These are phyloP conservation scores for Diploscapter pachys DNA, from an alignment of 1,140 invertebrate genomes.

Conservation along the genomic window DNA sequence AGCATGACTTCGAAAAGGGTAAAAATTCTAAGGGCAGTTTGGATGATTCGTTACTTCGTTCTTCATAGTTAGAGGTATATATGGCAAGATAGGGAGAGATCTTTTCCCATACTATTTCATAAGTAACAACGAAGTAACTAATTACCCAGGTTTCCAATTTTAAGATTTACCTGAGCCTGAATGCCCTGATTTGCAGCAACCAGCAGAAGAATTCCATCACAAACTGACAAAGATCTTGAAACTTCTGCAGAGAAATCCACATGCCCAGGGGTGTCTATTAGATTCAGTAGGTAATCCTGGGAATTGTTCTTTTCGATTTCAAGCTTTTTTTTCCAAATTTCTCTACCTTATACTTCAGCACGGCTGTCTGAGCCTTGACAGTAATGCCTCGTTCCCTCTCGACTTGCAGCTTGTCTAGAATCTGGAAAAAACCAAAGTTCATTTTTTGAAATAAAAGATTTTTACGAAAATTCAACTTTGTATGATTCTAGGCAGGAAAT, in stretches of 20 bases:
- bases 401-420: constrained; percentile 81
- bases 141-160: not conserved
- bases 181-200: constrained; percentile 95
- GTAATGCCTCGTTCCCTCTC: constrained; percentile 90
- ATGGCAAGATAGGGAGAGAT: not conserved
- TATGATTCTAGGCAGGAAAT: too few species aligned
- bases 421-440: constrained; percentile 63
- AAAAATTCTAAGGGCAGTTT: not conserved
- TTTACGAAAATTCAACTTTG: not conserved
- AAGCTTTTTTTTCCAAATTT: constrained; percentile 11
- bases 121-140: not conserved
- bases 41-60: not conserved
- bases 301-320: constrained; percentile 50
- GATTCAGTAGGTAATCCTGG: constrained; percentile 78
- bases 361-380: constrained; percentile 93
- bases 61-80: not conserved
- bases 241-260: constrained; percentile 98
- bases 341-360: constrained; percentile 71
- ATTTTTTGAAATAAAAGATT: not conserved
- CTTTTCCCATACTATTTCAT: too few species aligned
- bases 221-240: constrained; percentile 76
- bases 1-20: not conserved
- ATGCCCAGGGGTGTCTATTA: constrained; percentile 97
- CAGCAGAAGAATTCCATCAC: constrained; percentile 87
- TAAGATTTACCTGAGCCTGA: constrained; percentile 63